Conservation (phyloP, 2,113 vertebrate genomes). For the Myodes glareolus region DNA sequence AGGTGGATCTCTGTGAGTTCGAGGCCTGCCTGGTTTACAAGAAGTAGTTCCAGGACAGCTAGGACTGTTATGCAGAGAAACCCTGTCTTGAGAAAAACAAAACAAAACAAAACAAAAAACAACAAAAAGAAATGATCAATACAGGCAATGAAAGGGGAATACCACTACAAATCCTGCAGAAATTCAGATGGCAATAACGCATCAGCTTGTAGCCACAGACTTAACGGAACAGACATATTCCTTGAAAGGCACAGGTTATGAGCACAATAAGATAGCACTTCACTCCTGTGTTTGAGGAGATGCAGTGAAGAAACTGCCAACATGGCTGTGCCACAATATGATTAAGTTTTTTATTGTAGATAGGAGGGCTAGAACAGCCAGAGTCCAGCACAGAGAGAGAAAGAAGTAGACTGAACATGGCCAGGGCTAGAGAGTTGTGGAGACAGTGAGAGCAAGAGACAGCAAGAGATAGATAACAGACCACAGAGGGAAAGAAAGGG, state of each 20-base stretch:
- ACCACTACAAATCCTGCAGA: background rate
- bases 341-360: background rate
- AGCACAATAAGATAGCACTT: background rate
- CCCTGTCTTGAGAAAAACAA: too few relatives aligned
- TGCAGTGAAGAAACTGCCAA: background rate
- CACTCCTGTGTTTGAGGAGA: background rate
- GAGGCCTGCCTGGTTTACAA: too few relatives aligned
- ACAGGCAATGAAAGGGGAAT: background rate
- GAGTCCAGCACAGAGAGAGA: background rate
- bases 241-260: background rate
- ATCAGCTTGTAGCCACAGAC: background rate
- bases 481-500: background rate
- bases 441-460: background rate
- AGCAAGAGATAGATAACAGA: too few relatives aligned
- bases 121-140: background rate
- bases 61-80: too few relatives aligned
- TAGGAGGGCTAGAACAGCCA: background rate
- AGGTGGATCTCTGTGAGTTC: too few relatives aligned
- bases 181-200: background rate
- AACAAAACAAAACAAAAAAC: too few relatives aligned
- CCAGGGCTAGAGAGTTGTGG: background rate
- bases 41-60: too few relatives aligned
- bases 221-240: background rate
- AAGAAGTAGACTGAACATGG: background rate
- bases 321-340: background rate